Percentiles rank a stretch among this genome's conserved stretches.
These are phyloP conservation scores for Arctopsyche grandis DNA, from an alignment of 1,140 invertebrate genomes.

Conservation along the genomic window DNA sequence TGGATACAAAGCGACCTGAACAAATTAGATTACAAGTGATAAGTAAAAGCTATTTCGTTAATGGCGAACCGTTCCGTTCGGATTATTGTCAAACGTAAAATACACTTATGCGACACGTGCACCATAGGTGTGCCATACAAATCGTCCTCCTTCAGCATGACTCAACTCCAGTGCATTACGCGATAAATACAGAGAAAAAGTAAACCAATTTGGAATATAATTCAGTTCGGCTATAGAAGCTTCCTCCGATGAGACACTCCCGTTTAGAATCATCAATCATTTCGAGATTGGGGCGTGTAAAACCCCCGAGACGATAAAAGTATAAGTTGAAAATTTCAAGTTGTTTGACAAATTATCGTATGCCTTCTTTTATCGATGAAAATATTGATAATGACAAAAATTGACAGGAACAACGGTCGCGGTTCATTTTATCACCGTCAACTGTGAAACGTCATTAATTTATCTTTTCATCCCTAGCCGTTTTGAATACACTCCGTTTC, in stretches of 20 bases:
- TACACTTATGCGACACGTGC: constrained; percentile 1
- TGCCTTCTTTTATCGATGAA: constrained; percentile 12
- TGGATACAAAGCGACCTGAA: constrained; percentile 35
- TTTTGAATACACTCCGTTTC: neutral
- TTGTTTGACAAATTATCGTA: neutral
- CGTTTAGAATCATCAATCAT: neutral
- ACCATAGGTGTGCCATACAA: neutral
- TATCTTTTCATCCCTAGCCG: neutral
- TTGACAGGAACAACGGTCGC: neutral
- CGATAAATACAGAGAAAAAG: neutral
- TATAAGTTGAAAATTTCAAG: constrained; percentile 3
- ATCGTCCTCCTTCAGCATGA: neutral
- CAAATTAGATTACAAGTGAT: constrained; percentile 41
- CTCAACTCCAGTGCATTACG: neutral
- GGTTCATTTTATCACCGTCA: constrained; percentile 4
- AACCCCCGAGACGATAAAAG: neutral
- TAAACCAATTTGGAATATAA: neutral
- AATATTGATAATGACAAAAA: constrained; percentile 22
- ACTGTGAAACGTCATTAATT: constrained; percentile 13
- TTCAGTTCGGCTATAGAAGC: neutral
- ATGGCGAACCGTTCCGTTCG: constrained; percentile 29
- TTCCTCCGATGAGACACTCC: neutral
- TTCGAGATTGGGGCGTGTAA: neutral
- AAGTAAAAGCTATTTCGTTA: constrained; percentile 42
- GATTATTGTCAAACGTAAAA: constrained; percentile 36